Base-by-base conservation (phyloP, 1,140 invertebrate genomes). In the Gonioctena quinquepunctata region DNA sequence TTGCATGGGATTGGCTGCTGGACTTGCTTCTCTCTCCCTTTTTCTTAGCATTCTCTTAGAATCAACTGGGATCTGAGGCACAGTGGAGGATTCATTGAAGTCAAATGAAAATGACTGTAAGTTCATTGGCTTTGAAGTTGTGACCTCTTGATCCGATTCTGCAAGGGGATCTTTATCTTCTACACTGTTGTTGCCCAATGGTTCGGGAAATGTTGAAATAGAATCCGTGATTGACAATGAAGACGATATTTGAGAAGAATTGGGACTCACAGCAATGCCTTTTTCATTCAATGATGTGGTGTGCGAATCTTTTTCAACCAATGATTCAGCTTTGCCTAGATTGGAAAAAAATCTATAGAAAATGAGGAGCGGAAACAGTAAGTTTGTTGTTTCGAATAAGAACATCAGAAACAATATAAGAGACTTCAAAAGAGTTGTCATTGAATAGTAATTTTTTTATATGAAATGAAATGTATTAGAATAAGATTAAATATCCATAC, bases 51-150 rank as follows among this genome's bases (percentile, higher is more conserved):
- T 66, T 56, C 71, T 73, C 33, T 65, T 49, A 25, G 73, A 69
- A 13, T 66, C 49, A 6, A 49, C 64, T 13, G 70, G 56, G 33
- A 64, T 60, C 56, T 68, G 65, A 59, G 61, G 49, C 19, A 66
- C 56, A 3, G 84, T 84, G 22, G 84, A 73, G 25, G 83, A 82
- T 79, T 85, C 73, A 50, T 61, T 84, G 71, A 76, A 76, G 69
- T 80, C 79, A n/a, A 74, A 64, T 33, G 72, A 75, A 61, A 70
- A 68, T 33, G 49, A 27, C 18, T 18, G 27, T 16, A 71, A 18
- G 48, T 62, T 67, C 22, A 52, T 42, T 18, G 56, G 26, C 50
- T 61, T 52, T 42, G 66, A 11, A 23, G 19, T 18, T 11, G n/a
- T 22, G 57, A 42, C 28, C 13, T 27, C 66, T 66, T 77, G 68